Evolutionary conservation across 2,888 invertebrate genomes (phyloP), one percentile per base, ranked within the genome.

Genomic region (Eutolmus rufibarbis): DNA sequence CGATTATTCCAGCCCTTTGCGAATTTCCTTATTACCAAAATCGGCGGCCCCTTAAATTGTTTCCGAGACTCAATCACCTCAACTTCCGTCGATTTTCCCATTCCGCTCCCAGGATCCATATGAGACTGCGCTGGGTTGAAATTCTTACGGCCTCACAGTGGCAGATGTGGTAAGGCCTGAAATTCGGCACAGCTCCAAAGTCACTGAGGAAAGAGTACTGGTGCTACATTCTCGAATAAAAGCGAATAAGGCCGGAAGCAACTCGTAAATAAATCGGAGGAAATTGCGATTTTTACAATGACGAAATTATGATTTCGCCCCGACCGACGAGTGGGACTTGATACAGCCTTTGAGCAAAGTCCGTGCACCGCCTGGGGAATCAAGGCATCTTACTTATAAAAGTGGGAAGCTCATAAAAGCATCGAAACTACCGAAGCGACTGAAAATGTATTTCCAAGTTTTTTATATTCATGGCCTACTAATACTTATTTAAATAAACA

Each of bases 201-300:
- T 5, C 9, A 19, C 57, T 28, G 12, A 86, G 46, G 51, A 14
- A n/a, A 88, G 88, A 7, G 8, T 66, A 66, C 9, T 66, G 23
- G 4, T 23, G 66, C 3, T 66, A 9, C 28, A 12, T 66, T 23
- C 28, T 28, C 28, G 12, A 66, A 28, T 66, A 86, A 88, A 88
- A 86, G 88, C 89, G 89, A 90, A 89, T 89, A 89, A 90, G 89
- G 89, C 89, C 89, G 89, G 89, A 90, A 90, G 90, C 89, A 89
- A 90, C 89, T 89, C 90, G 89, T 90, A 90, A 90, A 90, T 90
- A 90, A 89, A 89, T 90, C 89, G 89, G 89, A 87, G 84, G 82
- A 81, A 87, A 89, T 89, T 88, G 88, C 89, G 89, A 90, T 89
- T 89, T 89, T 66, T 57, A 86, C 82, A 87, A 87, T 88, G 81